phyloP scores from a whole-genome alignment of 2,888 invertebrate genomes.

The Charanyca ferruginea region DNA sequence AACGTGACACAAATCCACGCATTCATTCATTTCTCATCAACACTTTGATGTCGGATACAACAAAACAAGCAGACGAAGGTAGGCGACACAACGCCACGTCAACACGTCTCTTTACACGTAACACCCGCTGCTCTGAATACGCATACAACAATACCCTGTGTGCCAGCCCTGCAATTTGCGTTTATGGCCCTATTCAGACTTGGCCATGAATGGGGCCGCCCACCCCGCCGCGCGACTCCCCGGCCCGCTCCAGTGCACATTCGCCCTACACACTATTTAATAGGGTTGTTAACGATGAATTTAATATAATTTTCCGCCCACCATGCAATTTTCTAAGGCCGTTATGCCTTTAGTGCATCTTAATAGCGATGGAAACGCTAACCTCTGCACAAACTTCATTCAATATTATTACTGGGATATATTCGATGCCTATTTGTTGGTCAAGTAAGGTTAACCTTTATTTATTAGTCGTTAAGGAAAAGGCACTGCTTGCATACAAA shows the following conservation, averaged over 20 bases:
- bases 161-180: slow-evolving; percentile 76
- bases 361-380: slow-evolving; percentile 41
- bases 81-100: slow-evolving; percentile 43
- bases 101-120: slow-evolving; percentile 52
- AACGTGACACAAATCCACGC: slow-evolving; percentile 43
- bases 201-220: slow-evolving; percentile 74
- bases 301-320: slow-evolving; percentile 72
- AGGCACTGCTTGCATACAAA: slow-evolving; percentile 32
- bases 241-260: slow-evolving; percentile 53
- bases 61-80: slow-evolving; percentile 41
- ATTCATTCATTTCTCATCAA: slow-evolving; percentile 51
- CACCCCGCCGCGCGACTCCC: slow-evolving; percentile 60
- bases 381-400: slow-evolving; percentile 25
- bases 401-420: slow-evolving; percentile 36
- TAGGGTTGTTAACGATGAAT: slow-evolving; percentile 70
- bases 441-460: slow-evolving; percentile 22
- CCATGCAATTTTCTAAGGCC: slow-evolving; percentile 66
- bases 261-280: slow-evolving; percentile 61
- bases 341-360: slow-evolving; percentile 33
- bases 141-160: slow-evolving; percentile 58
- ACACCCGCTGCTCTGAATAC: slow-evolving; percentile 50
- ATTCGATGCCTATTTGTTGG: slow-evolving; percentile 17
- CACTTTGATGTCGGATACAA: slow-evolving; percentile 52
- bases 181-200: slow-evolving; percentile 76
- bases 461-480: slow-evolving; percentile 23